phyloP scores from a whole-genome alignment of 37 sponge, comb jelly and placozoan species.

The Eunapius fragilis region DNA sequence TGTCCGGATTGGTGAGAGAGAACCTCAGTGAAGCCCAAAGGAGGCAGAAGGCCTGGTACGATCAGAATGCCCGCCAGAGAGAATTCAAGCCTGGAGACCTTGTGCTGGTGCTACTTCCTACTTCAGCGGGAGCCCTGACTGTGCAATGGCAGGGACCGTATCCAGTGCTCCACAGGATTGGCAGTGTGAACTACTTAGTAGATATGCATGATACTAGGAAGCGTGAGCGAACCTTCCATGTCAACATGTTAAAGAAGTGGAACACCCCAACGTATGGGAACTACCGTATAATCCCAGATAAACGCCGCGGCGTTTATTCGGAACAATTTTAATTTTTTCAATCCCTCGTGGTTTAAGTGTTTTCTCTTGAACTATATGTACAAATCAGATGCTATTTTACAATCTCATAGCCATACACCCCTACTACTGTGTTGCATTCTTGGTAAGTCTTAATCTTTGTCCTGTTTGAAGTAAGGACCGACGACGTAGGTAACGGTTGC shows the following conservation, averaged over 20 bases:
- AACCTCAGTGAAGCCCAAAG: neutral
- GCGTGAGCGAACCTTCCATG: slow-evolving; percentile 32
- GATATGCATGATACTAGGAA: slow-evolving; percentile 28
- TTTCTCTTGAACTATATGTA: too few relatives aligned
- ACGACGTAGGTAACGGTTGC: too few relatives aligned
- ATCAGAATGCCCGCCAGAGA: slow-evolving; percentile 17
- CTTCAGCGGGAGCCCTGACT: slow-evolving; percentile 11
- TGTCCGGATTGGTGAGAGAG: too few relatives aligned
- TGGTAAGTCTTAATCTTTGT: too few relatives aligned
- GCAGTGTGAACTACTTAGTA: slow-evolving; percentile 39
- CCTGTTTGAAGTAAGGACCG: too few relatives aligned
- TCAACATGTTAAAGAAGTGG: slow-evolving; percentile 47
- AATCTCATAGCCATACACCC: too few relatives aligned
- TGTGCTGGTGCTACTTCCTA: slow-evolving; percentile 59
- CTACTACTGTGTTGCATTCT: too few relatives aligned
- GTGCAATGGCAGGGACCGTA: slow-evolving; percentile 39
- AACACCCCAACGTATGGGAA: neutral
- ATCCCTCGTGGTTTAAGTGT: too few relatives aligned
- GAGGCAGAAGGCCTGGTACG: neutral
- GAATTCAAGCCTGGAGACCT: slow-evolving; percentile 52
- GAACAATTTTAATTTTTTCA: too few relatives aligned
- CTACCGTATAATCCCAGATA: too few relatives aligned
- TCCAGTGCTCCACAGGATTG: neutral
- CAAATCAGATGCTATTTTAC: too few relatives aligned
- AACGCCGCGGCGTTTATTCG: too few relatives aligned